Conservation (phyloP, 2,113 vertebrate species). For the Phrynosoma platyrhinos region DNA sequence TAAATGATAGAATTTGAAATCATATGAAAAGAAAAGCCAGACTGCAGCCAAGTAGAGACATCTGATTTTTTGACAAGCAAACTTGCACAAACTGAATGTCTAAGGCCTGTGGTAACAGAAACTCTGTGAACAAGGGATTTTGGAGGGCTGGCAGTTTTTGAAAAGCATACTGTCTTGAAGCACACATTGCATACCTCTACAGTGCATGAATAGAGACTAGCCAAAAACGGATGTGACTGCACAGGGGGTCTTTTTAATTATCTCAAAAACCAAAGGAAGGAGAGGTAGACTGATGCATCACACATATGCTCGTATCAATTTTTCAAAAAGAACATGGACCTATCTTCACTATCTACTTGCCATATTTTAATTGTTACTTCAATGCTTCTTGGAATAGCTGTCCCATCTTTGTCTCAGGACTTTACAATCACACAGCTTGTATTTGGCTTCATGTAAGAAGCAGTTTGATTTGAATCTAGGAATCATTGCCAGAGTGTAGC, state of each 20-base stretch:
- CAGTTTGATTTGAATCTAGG: not conserved
- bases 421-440: not conserved
- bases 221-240: not conserved
- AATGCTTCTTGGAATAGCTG: not conserved
- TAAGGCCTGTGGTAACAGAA: conserved; percentile 9
- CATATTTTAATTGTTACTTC: not conserved
- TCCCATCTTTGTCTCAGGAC: not conserved
- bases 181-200: conserved; percentile 3
- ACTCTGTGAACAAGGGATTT: not conserved
- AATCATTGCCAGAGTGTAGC: not conserved
- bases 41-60: conserved; percentile 24
- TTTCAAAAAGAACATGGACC: not conserved
- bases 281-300: not conserved
- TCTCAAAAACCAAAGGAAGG: conserved; percentile 9
- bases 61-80: conserved; percentile 17
- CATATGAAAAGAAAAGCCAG: conserved; percentile 2
- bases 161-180: conserved; percentile 1
- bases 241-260: conserved; percentile 30
- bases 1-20: conserved; percentile 25
- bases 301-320: not conserved
- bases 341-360: not conserved
- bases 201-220: not conserved
- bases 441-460: not conserved
- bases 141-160: not conserved
- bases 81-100: conserved; percentile 6